Evolutionary conservation across 2,888 invertebrate species (phyloP).

Genomic region (Trichogramma dendrolimi): DNA sequence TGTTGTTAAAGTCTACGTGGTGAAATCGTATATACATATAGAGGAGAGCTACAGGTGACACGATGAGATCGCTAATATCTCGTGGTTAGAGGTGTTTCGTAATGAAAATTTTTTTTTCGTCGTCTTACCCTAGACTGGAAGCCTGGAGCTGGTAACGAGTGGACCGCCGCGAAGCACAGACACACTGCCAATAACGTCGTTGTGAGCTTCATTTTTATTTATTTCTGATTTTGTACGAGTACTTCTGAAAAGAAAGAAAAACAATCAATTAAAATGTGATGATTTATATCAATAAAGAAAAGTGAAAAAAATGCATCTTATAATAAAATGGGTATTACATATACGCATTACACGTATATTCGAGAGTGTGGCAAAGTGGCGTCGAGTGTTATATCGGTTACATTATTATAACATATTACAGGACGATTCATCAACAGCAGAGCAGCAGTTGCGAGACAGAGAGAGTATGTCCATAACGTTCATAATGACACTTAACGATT

Average conservation of each 20-base stretch:
- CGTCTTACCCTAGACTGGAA: constrained; percentile 46
- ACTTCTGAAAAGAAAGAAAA: constrained; percentile 2
- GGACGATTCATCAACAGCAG: no score
- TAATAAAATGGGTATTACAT: no score
- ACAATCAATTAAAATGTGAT: background rate
- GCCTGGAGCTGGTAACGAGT: constrained; percentile 40
- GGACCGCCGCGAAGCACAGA: constrained; percentile 42
- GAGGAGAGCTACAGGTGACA: no score
- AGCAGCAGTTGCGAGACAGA: no score
- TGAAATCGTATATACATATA: no score
- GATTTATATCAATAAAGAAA: background rate
- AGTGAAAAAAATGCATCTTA: no score
- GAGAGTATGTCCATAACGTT: no score
- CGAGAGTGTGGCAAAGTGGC: background rate
- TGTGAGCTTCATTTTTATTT: constrained; percentile 41
- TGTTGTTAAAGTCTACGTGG: no score
- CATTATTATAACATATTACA: no score
- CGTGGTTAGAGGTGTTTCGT: background rate
- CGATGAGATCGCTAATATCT: background rate
- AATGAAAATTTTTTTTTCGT: background rate
- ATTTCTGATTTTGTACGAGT: constrained; percentile 10
- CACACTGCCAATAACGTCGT: constrained; percentile 38
- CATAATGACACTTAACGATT: no score
- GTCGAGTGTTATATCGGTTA: no score
- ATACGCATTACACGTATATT: background rate